Conservation (phyloP, 2,113 vertebrate genomes). For the Chaetodon trifascialis region DNA sequence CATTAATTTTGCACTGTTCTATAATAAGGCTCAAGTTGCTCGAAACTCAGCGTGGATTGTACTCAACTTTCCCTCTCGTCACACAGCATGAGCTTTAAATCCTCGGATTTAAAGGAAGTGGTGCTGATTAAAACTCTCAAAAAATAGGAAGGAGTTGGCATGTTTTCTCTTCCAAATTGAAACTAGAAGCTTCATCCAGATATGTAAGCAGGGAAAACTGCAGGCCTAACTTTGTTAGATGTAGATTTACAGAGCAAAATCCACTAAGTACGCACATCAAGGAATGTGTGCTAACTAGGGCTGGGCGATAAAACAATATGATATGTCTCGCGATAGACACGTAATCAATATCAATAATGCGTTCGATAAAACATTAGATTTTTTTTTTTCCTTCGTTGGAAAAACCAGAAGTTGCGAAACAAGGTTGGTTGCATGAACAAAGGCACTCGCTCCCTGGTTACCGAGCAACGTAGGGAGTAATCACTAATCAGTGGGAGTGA, state of each 20-base stretch:
- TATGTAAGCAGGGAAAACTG: constrained; percentile 13
- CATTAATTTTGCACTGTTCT: constrained; percentile 49
- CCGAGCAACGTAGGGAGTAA: too few relatives aligned
- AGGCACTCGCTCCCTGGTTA: too few relatives aligned
- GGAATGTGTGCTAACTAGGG: too few relatives aligned
- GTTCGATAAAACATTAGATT: too few relatives aligned
- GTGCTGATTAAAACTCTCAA: neutral
- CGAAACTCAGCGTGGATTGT: constrained; percentile 26
- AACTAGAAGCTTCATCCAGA: neutral
- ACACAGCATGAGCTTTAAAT: constrained; percentile 30
- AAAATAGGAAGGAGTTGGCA: neutral
- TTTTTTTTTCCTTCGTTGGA: too few relatives aligned
- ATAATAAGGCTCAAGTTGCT: constrained; percentile 24
- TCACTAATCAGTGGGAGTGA: too few relatives aligned
- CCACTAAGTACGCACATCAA: neutral
- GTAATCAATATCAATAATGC: too few relatives aligned
- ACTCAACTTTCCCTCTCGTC: constrained; percentile 23
- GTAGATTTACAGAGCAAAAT: neutral
- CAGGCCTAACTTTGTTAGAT: constrained; percentile 6
- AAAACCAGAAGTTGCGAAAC: too few relatives aligned
- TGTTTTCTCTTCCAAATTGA: constrained; percentile 4
- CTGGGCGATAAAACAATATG: too few relatives aligned
- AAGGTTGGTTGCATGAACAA: too few relatives aligned
- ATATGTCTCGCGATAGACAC: too few relatives aligned
- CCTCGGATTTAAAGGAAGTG: constrained; percentile 27